Percentiles rank a stretch among this genome's conserved stretches.
Conservation (phyloP, 2,797 vertebrate genomes). For the Tokudaia tokunoshimensis region DNA sequence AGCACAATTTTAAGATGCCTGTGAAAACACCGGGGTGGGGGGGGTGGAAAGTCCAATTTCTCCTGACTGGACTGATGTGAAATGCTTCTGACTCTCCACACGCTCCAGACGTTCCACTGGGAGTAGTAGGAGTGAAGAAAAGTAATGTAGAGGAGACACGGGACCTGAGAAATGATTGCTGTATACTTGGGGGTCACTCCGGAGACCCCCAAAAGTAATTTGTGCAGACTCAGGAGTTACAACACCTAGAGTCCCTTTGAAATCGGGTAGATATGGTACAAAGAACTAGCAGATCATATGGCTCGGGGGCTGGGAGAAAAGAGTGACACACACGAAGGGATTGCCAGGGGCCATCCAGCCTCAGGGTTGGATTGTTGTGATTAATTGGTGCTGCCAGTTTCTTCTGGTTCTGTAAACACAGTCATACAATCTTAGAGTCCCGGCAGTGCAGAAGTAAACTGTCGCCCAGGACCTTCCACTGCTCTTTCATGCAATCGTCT, state of each 20-base stretch:
- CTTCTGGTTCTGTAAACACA: slow-evolving; percentile 55
- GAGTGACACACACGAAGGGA: neutral
- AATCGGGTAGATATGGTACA: neutral
- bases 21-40: neutral
- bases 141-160: neutral
- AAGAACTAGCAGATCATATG: neutral
- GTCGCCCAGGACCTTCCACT: slow-evolving; percentile 23
- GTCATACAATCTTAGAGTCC: slow-evolving; percentile 46
- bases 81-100: neutral
- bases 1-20: slow-evolving; percentile 35
- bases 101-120: neutral
- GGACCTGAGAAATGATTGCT: neutral
- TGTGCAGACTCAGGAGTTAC: neutral
- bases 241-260: neutral
- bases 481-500: neutral
- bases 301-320: neutral
- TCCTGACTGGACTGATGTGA: neutral
- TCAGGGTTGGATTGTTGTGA: neutral
- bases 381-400: slow-evolving; percentile 33
- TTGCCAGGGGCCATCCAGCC: neutral
- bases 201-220: neutral
- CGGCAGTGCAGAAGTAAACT: slow-evolving; percentile 50
- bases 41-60: neutral
- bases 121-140: neutral
- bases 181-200: neutral